Evolutionary conservation across 2,888 invertebrate species (phyloP), one percentile per base, ranked within the genome.

Genomic region (Matsumyia berberina): DNA sequence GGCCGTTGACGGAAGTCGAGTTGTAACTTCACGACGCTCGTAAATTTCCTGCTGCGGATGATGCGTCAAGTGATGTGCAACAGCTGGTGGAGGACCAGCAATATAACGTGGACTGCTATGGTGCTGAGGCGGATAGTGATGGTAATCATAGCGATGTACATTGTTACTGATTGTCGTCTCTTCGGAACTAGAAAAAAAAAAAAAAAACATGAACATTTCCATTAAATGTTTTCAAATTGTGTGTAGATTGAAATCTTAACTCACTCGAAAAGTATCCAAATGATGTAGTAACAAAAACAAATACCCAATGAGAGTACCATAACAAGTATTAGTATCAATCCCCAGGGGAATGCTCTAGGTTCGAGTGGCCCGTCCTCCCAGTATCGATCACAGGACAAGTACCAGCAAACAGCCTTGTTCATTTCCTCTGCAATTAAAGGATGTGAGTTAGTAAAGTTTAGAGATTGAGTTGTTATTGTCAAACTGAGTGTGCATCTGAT

Each of bases 241-340:
- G 39, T 42, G 51, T 46, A 7, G 17, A 5, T n/a, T 42, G 29
- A 9, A 29, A 1, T 88, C n/a, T n/a, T n/a, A n/a, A 94, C 96
- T 95, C 93, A 97, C 97, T 97, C 97, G 92, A 97, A 97, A 79
- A 97, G 94, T 87, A 97, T 96, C 96, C 97, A 97, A 88, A 97
- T 96, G 89, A 97, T 95, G 92, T 97, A 97, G 92, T 97, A 97
- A 92, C 97, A 97, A 92, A 97, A 95, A 91, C 96, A 96, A 86
- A 97, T 94, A 53, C 96, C 96, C 64, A 96, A 93, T 49, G 96
- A 95, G 51, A 97, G 93, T 62, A 97, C 94, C 89, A 96, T 95
- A 86, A 96, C 95, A 55, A 96, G 94, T 86, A 97, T 95, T 88
- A 96, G 94, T 67, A 94, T 92, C 42, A 94, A 93, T 58, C 96